phyloP scores from a whole-genome alignment of 1,140 invertebrate genomes.

The Nephila pilipes region DNA sequence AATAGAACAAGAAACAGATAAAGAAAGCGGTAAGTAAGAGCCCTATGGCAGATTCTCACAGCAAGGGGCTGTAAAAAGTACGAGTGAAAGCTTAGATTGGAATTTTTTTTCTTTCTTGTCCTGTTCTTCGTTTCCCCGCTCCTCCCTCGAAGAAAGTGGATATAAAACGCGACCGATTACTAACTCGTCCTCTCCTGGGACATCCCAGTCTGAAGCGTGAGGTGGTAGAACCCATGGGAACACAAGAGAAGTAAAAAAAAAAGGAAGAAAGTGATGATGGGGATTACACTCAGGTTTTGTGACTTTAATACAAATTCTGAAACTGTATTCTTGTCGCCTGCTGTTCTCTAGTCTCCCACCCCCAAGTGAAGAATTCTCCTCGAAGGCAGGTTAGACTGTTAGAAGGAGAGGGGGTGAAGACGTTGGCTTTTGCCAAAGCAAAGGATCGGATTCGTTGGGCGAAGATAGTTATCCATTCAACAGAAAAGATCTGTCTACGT shows the following conservation, averaged over 20 bases:
- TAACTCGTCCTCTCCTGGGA: conserved; percentile 31
- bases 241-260: conserved; percentile 14
- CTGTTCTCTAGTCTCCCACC: neutral
- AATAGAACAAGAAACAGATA: conserved; percentile 23
- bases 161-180: conserved; percentile 63
- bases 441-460: neutral
- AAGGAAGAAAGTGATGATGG: conserved; percentile 37
- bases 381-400: neutral
- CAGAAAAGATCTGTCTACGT: neutral
- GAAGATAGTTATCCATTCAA: neutral
- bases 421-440: too few relatives aligned
- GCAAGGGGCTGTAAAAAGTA: conserved; percentile 16
- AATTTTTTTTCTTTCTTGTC: neutral
- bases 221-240: conserved; percentile 9
- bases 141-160: conserved; percentile 20
- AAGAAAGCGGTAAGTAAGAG: conserved; percentile 41
- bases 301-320: conserved; percentile 71
- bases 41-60: conserved; percentile 17
- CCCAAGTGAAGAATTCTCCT: neutral
- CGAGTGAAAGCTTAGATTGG: conserved; percentile 12
- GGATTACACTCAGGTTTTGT: conserved; percentile 52
- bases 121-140: neutral
- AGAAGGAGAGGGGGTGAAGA: too few relatives aligned
- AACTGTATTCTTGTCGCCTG: conserved; percentile 24
- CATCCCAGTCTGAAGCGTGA: neutral